Evolutionary conservation across 2,888 invertebrate species (phyloP), one percentile per base, ranked within the genome.

Genomic region (Halictus quadricinctus): DNA sequence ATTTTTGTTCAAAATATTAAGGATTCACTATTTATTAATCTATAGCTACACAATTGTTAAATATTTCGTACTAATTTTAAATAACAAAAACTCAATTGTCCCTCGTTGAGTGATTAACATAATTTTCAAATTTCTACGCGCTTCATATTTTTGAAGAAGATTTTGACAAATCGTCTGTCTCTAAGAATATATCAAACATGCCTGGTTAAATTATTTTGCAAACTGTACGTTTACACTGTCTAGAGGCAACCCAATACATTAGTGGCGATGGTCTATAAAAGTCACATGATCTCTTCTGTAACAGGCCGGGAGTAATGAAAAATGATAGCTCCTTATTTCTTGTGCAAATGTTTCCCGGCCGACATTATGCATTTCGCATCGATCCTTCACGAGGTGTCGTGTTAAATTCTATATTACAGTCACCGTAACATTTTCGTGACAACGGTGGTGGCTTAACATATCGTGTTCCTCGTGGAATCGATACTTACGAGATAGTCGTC

Each of bases 401-500:
- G 54, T 74, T 25, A 54, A 29, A 74, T 74, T 74, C 50, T 74
- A 74, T 36, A 54, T 74, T 74, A 74, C 54, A 54, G 54, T 54
- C 36, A 21, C 21, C 73, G 25, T 74, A 74, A 54, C 50, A 54
- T 41, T 74, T 54, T 54, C 73, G 50, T 36, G 73, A 74, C 54
- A 74, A 54, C 73, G 25, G 13, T 2, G 13, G 50, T 41, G n/a
- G 50, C 36, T 48, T 74, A 50, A 72, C 48, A 50, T 72, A 48
- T 60, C 54, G 41, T 60, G 36, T 77, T 72, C 60, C 79, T 18
- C 48, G 29, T 25, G n/a, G 48, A 70, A n/a, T n/a, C 58, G 66
- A 74, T 46, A 50, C 29, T 21, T 48, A 41, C 73, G 15, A 64
- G 54, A 60, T n/a, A 18, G 54, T 60, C 48, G 50, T 15, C 25